Evolutionary conservation across 2,888 invertebrate species (phyloP).

Genomic region (Podotricha telesiphe): DNA sequence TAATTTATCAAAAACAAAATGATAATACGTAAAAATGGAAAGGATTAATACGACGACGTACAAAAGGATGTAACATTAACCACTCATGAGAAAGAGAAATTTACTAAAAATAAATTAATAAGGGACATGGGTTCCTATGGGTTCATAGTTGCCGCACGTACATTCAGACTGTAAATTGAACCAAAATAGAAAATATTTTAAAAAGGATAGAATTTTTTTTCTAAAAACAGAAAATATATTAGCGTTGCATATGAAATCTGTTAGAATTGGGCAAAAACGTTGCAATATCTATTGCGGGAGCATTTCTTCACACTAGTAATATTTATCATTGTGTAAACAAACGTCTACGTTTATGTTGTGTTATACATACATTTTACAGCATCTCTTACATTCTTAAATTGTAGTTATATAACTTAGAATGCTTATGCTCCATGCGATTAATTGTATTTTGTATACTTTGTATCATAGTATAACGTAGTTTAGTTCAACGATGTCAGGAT

Average conservation of each 20-base stretch:
- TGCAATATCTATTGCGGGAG: constrained; percentile 29
- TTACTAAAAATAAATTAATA: too few species aligned
- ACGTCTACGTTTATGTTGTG: constrained; percentile 29
- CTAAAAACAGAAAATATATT: constrained; percentile 16
- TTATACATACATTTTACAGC: constrained; percentile 24
- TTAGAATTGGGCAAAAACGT: constrained; percentile 27
- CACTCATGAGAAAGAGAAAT: too few species aligned
- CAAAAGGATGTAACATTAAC: too few species aligned
- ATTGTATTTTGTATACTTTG: not conserved
- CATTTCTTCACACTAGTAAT: constrained; percentile 37
- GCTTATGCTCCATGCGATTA: not conserved
- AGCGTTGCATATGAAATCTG: constrained; percentile 30
- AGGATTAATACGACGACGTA: too few species aligned
- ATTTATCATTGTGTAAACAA: constrained; percentile 33
- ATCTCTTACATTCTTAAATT: constrained; percentile 7
- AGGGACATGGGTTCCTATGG: too few species aligned
- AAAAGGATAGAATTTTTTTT: too few species aligned
- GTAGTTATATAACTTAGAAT: not conserved
- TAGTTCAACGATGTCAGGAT: not conserved
- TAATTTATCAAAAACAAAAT: too few species aligned
- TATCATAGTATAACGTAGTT: not conserved
- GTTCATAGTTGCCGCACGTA: too few species aligned
- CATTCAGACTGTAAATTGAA: too few species aligned
- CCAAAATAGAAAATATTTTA: too few species aligned
- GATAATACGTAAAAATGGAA: too few species aligned